Base-by-base conservation (phyloP, 1,140 invertebrate species). In the Tetramorium simillimum region DNA sequence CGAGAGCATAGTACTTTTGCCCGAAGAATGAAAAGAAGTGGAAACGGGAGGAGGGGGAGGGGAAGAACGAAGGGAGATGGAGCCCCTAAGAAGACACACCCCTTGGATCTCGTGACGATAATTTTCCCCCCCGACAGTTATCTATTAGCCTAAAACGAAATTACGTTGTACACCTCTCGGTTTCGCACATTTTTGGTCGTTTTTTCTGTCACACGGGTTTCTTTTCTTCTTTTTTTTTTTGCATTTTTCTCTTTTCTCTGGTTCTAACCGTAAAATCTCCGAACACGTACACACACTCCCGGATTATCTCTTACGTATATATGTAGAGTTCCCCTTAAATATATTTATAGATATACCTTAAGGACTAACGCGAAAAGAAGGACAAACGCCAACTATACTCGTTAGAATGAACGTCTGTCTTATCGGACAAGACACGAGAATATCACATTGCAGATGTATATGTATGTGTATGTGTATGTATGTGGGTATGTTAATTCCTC, bases 401-500 rank as follows among this genome's bases (percentile, higher is more conserved):
- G 80, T 95, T 93, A 92, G 90, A 87, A 93, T 94, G 92, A 94
- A 94, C 93, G 93, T 94, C 93, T 94, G 93, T 94, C 93, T 81
- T 81, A 94, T 95, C 92, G 90, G 93, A 95, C 94, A 95, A 95
- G 94, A 95, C 94, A 95, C 94, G 94, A 95, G 94, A 95, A 94
- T 95, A 95, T 95, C 94, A 95, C 94, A 95, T 94, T 94, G 92
- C 92, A 92, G 92, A 93, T 94, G 93, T 95, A 90, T 82, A 73
- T 60, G 77, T 81, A 60, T 84, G 80, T 84, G 69, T 73, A 73
- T 60, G 69, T 84, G 67, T 84, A 37, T 62, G 40, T 56, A 24
- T 56, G 65, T 60, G 56, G 70, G 33, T 82, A 73, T 75, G 69
- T 84, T 78, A 78, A 78, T 65, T 77, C 56, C 76, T 87, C 80